Percentiles rank a stretch among this genome's conserved stretches.
Conservation (phyloP, 2,797 vertebrate species). For the Petrocephalus sullivani region DNA sequence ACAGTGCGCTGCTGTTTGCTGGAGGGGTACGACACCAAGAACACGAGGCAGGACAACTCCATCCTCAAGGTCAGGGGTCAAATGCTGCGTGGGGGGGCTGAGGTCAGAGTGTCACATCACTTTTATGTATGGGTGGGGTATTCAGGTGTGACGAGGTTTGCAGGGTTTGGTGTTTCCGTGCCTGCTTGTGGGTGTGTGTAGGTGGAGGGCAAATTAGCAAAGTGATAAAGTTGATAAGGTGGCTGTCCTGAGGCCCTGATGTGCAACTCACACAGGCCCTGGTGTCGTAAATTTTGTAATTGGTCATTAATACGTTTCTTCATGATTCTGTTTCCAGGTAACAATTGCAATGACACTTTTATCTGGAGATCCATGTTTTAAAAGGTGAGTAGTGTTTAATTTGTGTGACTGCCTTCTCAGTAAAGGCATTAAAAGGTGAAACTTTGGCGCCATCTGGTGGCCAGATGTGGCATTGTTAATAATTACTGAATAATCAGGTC, state of each 20-base stretch:
- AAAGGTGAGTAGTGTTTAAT: slow-evolving; percentile 76
- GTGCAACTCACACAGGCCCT: too few relatives aligned
- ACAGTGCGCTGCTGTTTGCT: slow-evolving; percentile 88
- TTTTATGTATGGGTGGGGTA: background rate
- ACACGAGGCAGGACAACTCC: slow-evolving; percentile 95
- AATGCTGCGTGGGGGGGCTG: background rate
- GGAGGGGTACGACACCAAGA: slow-evolving; percentile 95
- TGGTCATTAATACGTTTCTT: background rate
- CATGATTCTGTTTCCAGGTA: slow-evolving; percentile 60
- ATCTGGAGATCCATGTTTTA: slow-evolving; percentile 95
- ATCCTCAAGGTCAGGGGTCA: slow-evolving; percentile 79
- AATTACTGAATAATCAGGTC: background rate
- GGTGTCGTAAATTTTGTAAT: background rate
- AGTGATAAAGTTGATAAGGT: background rate
- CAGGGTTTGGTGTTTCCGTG: background rate
- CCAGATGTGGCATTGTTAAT: background rate
- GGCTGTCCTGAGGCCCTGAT: background rate
- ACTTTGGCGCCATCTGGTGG: slow-evolving; percentile 22
- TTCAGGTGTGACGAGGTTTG: background rate
- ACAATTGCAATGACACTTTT: slow-evolving; percentile 91
- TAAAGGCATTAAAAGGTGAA: background rate
- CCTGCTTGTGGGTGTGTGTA: background rate
- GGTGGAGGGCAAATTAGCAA: background rate
- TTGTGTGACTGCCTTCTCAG: background rate
- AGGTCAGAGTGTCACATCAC: background rate